Evolutionary conservation across 1,140 invertebrate species (phyloP).

Genomic region (Brachionus koreanus): DNA sequence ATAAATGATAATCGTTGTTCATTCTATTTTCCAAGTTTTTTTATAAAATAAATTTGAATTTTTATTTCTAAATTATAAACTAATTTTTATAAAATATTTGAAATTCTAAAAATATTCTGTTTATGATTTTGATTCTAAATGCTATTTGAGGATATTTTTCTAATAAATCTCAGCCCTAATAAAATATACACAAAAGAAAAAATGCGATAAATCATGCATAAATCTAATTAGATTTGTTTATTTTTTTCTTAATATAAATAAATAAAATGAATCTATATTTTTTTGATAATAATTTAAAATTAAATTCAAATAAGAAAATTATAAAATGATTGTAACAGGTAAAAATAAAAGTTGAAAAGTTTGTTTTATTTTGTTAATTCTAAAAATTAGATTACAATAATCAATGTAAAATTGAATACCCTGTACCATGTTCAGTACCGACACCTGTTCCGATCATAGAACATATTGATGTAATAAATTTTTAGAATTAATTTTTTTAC

Average conservation of each 20-base stretch:
- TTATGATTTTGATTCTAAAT: background rate
- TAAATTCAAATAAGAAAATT: background rate
- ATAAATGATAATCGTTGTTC: background rate
- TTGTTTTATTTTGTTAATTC: background rate
- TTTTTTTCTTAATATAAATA: background rate
- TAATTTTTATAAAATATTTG: background rate
- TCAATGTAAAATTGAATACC: background rate
- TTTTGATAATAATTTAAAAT: background rate
- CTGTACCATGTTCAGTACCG: background rate
- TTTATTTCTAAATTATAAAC: background rate
- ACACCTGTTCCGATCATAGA: background rate
- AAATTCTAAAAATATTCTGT: background rate
- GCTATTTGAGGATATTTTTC: background rate
- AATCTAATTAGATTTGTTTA: background rate
- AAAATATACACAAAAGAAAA: background rate
- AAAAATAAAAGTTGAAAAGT: background rate
- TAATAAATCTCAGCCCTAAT: background rate
- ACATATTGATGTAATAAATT: background rate
- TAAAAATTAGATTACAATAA: background rate
- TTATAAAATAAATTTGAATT: constrained; percentile 16
- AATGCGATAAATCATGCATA: constrained; percentile 2
- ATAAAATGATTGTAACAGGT: background rate
- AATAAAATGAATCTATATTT: background rate
- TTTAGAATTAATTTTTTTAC: background rate
- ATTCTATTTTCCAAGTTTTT: constrained; percentile 43